A percentile compares a stretch with the other conserved stretches of the same genome.
These are phyloP conservation scores for Tipula lateralis DNA, from an alignment of 2,888 invertebrate species.

Conservation along the genomic window DNA sequence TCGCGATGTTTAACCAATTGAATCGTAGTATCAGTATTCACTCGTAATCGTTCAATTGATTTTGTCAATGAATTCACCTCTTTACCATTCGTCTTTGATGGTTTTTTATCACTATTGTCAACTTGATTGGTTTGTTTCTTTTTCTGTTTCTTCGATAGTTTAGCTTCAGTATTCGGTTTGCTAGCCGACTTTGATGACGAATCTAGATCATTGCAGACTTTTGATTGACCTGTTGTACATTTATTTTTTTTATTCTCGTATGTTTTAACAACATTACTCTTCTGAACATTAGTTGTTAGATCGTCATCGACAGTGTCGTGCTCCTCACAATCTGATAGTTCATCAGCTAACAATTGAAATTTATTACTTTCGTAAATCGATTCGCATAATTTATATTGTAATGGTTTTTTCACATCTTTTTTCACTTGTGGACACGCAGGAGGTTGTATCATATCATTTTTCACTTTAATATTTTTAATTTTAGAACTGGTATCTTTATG, in stretches of 20 bases:
- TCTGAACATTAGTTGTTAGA: not conserved
- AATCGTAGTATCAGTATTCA: constrained; percentile 35
- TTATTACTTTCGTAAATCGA: constrained; percentile 24
- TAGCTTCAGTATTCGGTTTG: not conserved
- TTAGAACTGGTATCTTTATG: not conserved
- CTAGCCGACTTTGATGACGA: not conserved
- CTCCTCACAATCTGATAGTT: not conserved
- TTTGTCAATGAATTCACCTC: constrained; percentile 33
- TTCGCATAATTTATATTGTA: not conserved
- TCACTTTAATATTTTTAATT: not conserved
- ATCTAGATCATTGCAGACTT: not conserved
- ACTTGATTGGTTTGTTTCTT: not conserved
- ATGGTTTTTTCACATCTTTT: not conserved
- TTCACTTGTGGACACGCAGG: not conserved
- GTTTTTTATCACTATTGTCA: not conserved
- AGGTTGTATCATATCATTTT: not conserved
- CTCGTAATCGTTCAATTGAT: constrained; percentile 34
- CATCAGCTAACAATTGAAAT: constrained; percentile 2
- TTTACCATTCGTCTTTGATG: not conserved
- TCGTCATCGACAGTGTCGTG: not conserved
- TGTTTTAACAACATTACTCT: not conserved
- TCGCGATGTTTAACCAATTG: constrained; percentile 33
- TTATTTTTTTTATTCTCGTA: constrained; percentile 16
- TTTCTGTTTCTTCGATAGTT: not conserved
- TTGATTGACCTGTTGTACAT: not conserved